These are phyloP conservation scores for Phaetusa simplex DNA, from an alignment of 2,113 vertebrate genomes.

Conservation along the genomic window DNA sequence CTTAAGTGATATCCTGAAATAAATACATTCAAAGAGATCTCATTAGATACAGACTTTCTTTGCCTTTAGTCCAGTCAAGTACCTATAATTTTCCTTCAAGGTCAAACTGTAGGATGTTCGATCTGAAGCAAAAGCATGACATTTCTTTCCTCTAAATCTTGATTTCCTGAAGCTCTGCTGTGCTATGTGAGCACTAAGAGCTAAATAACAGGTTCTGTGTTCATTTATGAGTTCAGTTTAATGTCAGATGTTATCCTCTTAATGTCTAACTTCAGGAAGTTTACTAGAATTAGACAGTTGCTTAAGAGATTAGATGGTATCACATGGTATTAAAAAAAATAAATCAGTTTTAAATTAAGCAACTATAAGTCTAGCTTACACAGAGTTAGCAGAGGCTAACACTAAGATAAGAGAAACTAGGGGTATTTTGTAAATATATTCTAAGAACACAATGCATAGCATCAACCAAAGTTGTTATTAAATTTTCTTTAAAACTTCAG, in stretches of 20 bases:
- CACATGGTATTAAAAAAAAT: background rate
- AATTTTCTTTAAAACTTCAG: background rate
- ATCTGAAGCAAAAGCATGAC: background rate
- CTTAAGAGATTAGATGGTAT: conserved; percentile 34
- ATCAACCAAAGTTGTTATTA: background rate
- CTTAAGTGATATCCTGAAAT: background rate
- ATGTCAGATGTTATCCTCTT: background rate
- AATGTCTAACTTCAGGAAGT: conserved; percentile 9
- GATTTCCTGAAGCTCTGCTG: background rate
- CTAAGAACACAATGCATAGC: background rate
- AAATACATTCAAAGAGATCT: conserved; percentile 11
- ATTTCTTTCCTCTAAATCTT: background rate
- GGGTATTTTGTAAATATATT: background rate
- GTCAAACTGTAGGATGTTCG: conserved; percentile 13
- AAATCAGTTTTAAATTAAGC: background rate
- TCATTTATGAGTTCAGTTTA: background rate
- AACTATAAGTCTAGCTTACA: background rate
- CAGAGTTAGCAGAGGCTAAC: background rate
- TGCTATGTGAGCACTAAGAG: background rate
- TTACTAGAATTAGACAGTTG: background rate
- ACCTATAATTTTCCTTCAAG: conserved; percentile 14
- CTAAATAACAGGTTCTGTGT: background rate
- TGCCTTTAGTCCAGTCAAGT: background rate
- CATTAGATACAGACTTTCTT: background rate
- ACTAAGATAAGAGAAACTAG: background rate